These are phyloP conservation scores for Butorides virescens DNA, from an alignment of 2,113 vertebrate species.

Conservation along the genomic window DNA sequence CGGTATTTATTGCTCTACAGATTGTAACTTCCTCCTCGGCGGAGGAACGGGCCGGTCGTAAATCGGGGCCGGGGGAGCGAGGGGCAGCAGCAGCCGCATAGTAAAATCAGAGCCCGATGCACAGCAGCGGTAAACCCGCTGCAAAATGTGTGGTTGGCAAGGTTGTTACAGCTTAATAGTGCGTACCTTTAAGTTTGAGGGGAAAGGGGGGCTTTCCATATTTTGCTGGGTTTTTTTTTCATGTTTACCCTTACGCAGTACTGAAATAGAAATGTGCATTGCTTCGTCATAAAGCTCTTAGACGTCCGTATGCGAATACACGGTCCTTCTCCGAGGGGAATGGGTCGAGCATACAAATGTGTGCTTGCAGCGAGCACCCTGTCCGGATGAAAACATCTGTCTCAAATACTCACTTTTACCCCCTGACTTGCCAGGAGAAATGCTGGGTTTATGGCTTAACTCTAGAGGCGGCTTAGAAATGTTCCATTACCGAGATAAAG, in stretches of 20 bases:
- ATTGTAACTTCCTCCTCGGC: slow-evolving; percentile 62
- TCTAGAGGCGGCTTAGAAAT: background rate
- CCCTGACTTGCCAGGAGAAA: background rate
- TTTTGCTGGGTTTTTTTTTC: too few species aligned
- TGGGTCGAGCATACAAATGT: background rate
- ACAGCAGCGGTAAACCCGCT: accelerated
- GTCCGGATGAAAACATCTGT: background rate
- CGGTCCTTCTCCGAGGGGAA: background rate
- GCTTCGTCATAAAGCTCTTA: background rate
- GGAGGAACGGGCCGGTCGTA: background rate
- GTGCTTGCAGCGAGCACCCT: too few species aligned
- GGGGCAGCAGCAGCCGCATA: background rate
- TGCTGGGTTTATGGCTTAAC: background rate
- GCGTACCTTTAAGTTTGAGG: background rate
- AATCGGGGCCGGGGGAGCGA: background rate
- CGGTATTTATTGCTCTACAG: slow-evolving; percentile 69
- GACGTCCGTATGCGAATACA: accelerated
- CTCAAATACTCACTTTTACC: background rate
- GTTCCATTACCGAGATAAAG: background rate
- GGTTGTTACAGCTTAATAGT: background rate
- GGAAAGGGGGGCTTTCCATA: background rate
- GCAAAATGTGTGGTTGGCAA: background rate
- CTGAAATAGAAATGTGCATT: background rate
- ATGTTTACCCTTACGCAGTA: background rate
- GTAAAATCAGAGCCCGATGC: background rate